Conservation (phyloP, 2,113 vertebrate genomes). For the Sander vitreus region DNA sequence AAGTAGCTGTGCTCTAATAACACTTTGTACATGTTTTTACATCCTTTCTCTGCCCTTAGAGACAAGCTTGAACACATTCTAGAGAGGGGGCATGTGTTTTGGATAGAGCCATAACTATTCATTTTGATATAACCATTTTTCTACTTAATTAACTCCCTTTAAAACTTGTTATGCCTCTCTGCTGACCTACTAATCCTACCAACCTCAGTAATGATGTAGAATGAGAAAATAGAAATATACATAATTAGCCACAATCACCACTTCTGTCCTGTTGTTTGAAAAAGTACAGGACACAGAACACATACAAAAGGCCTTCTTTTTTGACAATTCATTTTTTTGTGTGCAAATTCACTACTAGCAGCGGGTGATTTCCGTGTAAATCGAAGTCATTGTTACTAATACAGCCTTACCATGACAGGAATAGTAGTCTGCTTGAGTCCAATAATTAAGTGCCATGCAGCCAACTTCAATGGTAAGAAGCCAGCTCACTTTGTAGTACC, state of each 20-base stretch:
- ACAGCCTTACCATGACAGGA: neutral
- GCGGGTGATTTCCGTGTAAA: neutral
- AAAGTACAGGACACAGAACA: neutral
- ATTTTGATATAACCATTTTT: neutral
- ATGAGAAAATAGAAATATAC: constrained; percentile 7
- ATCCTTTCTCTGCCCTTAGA: constrained; percentile 10
- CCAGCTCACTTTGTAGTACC: constrained; percentile 42
- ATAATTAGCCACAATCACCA: constrained; percentile 17
- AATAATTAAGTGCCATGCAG: constrained; percentile 33
- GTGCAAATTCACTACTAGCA: neutral
- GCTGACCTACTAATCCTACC: constrained; percentile 54
- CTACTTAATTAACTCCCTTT: constrained; percentile 20
- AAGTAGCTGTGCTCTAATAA: constrained; percentile 36
- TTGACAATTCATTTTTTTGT: constrained; percentile 28
- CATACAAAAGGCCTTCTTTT: constrained; percentile 44
- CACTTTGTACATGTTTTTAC: constrained; percentile 4
- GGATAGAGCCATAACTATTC: neutral
- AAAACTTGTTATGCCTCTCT: constrained; percentile 35
- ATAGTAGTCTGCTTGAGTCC: constrained; percentile 19
- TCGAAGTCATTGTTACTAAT: constrained; percentile 10
- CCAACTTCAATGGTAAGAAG: neutral
- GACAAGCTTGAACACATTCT: constrained; percentile 12
- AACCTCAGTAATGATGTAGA: constrained; percentile 16
- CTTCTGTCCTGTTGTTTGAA: constrained; percentile 1
- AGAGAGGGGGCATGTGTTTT: neutral